phyloP scores from a whole-genome alignment of 2,797 vertebrate genomes.

The Acrossocheilus fasciatus region DNA sequence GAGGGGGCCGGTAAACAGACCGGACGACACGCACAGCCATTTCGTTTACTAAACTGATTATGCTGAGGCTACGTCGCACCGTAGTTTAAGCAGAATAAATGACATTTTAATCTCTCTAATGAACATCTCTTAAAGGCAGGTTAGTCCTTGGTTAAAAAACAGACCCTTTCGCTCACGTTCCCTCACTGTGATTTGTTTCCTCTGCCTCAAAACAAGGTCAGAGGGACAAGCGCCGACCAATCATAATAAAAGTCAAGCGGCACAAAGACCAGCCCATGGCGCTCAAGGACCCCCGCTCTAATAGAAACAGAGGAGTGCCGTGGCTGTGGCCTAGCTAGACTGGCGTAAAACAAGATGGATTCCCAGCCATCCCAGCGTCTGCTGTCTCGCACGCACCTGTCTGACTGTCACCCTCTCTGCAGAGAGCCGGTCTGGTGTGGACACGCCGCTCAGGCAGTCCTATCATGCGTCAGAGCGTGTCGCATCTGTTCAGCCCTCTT shows the following conservation, averaged over 20 bases:
- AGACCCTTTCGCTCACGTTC: neutral
- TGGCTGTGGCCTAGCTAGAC: slow-evolving; percentile 29
- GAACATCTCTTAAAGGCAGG: slow-evolving; percentile 37
- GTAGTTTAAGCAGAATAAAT: slow-evolving; percentile 23
- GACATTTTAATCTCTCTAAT: slow-evolving; percentile 53
- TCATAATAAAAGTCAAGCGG: slow-evolving; percentile 67
- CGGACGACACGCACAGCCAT: neutral
- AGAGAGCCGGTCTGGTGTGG: slow-evolving; percentile 5
- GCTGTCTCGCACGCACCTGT: slow-evolving; percentile 19
- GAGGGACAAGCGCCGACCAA: slow-evolving; percentile 58
- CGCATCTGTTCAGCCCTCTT: slow-evolving; percentile 38
- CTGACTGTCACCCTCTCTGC: slow-evolving; percentile 28
- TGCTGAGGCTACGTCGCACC: neutral
- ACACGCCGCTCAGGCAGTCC: slow-evolving; percentile 20
- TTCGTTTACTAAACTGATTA: slow-evolving; percentile 43
- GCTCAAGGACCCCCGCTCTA: slow-evolving; percentile 60
- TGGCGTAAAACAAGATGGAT: slow-evolving; percentile 63
- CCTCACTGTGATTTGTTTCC: slow-evolving; percentile 37
- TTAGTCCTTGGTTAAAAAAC: slow-evolving; percentile 35
- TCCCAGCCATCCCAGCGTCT: slow-evolving; percentile 9
- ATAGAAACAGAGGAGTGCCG: slow-evolving; percentile 53
- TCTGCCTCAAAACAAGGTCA: slow-evolving; percentile 61
- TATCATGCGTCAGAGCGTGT: slow-evolving; percentile 36
- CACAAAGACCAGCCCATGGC: slow-evolving; percentile 39
- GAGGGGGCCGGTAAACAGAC: neutral